These are phyloP conservation scores for Epinotia nisella DNA, from an alignment of 2,888 invertebrate genomes.

Conservation along the genomic window DNA sequence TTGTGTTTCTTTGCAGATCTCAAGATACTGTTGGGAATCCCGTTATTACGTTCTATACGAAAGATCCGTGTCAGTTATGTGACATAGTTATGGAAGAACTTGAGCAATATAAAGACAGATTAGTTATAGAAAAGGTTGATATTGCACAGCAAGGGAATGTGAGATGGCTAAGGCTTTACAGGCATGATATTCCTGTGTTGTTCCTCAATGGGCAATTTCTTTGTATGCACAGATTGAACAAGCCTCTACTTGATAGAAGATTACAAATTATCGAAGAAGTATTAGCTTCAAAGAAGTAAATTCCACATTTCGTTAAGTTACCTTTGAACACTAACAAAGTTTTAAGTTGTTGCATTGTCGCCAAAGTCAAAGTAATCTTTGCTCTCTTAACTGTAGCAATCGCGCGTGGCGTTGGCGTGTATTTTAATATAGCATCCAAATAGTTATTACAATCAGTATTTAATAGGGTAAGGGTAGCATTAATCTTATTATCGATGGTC, in stretches of 20 bases:
- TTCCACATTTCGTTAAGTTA: neutral
- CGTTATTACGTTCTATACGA: slow-evolving; percentile 91
- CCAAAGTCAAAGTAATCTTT: neutral
- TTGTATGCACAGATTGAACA: slow-evolving; percentile 90
- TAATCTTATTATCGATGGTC: neutral
- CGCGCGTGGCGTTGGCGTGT: no score
- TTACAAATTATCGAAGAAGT: slow-evolving; percentile 72
- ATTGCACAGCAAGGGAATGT: slow-evolving; percentile 90
- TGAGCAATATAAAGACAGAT: slow-evolving; percentile 83
- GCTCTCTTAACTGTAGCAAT: no score
- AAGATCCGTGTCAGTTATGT: slow-evolving; percentile 92
- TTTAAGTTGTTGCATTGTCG: neutral
- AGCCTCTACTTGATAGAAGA: slow-evolving; percentile 80
- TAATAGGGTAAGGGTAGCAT: neutral
- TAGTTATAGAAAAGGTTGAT: slow-evolving; percentile 89
- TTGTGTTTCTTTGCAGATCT: slow-evolving; percentile 69
- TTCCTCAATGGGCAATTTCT: slow-evolving; percentile 93
- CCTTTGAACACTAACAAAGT: neutral
- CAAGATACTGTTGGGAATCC: slow-evolving; percentile 80
- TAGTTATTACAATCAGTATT: neutral
- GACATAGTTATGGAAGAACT: slow-evolving; percentile 90
- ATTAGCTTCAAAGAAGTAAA: slow-evolving; percentile 33
- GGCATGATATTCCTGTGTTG: slow-evolving; percentile 94
- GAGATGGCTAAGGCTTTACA: slow-evolving; percentile 89
- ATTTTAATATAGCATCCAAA: neutral